Conservation (phyloP, 1,140 invertebrate genomes). For the Zaprionus davidi region DNA sequence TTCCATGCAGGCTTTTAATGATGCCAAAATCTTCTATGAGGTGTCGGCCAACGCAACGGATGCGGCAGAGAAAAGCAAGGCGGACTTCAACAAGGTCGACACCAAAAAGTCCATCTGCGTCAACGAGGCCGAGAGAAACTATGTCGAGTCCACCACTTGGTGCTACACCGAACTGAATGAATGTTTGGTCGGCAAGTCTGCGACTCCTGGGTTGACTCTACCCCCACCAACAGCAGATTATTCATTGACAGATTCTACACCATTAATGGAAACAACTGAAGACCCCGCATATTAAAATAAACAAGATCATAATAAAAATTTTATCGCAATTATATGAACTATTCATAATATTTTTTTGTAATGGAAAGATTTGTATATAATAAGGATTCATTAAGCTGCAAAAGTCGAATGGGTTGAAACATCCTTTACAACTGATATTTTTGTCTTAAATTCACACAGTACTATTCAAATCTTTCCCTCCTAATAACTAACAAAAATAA, state of each 20-base stretch:
- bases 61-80: slow-evolving; percentile 8
- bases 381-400: no score
- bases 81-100: slow-evolving; percentile 8
- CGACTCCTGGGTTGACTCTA: not conserved
- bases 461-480: no score
- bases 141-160: slow-evolving; percentile 32
- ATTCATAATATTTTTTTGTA: not conserved
- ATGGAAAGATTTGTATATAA: no score
- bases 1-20: slow-evolving; percentile 20
- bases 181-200: slow-evolving; percentile 29
- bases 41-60: slow-evolving; percentile 46
- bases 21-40: slow-evolving; percentile 48
- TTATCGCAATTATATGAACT: not conserved
- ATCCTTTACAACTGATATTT: no score
- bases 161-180: slow-evolving; percentile 42
- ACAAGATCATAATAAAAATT: not conserved
- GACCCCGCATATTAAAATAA: no score
- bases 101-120: slow-evolving; percentile 18
- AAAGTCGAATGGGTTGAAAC: no score
- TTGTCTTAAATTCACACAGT: no score
- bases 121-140: slow-evolving; percentile 31
- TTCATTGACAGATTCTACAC: not conserved
- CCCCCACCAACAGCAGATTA: not conserved
- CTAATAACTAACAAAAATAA: no score
- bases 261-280: not conserved